Evolutionary conservation across 2,888 invertebrate genomes (phyloP).

Genomic region (Drosophila mimetica): DNA sequence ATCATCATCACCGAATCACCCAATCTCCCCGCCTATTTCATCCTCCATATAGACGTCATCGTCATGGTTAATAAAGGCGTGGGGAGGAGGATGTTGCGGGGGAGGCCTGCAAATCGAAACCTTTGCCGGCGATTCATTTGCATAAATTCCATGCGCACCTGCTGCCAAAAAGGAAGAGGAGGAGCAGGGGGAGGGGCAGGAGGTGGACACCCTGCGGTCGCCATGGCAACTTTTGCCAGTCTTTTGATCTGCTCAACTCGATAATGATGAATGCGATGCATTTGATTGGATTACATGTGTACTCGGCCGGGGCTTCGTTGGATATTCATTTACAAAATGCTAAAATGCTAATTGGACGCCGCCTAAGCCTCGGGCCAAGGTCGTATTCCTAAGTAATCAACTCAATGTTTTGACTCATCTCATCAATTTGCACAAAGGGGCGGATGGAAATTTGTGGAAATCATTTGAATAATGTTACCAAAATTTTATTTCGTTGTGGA

Average conservation of each 20-base stretch:
- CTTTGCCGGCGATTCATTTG: conserved; percentile 52
- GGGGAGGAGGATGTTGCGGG: background rate
- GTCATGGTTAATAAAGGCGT: conserved; percentile 28
- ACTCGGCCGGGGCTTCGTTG: conserved; percentile 22
- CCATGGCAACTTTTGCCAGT: conserved; percentile 50
- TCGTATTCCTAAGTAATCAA: conserved; percentile 27
- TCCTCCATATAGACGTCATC: conserved; percentile 7
- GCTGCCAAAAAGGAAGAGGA: conserved; percentile 9
- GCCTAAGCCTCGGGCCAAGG: conserved; percentile 30
- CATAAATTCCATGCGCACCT: conserved; percentile 62
- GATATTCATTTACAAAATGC: conserved; percentile 57
- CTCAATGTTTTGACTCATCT: conserved; percentile 16
- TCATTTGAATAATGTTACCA: conserved; percentile 18
- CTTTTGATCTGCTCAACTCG: conserved; percentile 59
- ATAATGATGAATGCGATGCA: conserved; percentile 56
- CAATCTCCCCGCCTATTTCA: background rate
- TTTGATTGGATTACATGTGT: conserved; percentile 64
- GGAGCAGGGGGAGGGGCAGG: too few relatives aligned
- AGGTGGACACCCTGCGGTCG: conserved; percentile 18
- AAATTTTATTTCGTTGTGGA: conserved; percentile 11
- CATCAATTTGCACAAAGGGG: conserved; percentile 7
- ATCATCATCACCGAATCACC: conserved; percentile 15
- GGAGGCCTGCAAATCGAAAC: conserved; percentile 52
- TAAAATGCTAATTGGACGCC: conserved; percentile 63
- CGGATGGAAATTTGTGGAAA: background rate